Percentiles rank a stretch among this genome's conserved stretches.
These are phyloP conservation scores for Solen grandis DNA, from an alignment of 1,140 invertebrate species.

Conservation along the genomic window DNA sequence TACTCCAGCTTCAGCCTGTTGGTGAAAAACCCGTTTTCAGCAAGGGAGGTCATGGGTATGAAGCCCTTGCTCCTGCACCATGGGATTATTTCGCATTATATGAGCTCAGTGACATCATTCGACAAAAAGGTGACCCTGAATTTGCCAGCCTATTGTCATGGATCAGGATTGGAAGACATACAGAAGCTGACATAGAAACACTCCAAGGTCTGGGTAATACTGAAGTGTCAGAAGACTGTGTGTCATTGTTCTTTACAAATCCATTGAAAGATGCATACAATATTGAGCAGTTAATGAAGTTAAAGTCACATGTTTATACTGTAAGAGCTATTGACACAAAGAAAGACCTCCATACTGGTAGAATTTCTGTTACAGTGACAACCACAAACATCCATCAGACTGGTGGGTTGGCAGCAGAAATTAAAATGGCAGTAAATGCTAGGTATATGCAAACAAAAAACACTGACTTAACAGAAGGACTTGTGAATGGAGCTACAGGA, in stretches of 20 bases:
- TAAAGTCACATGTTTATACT: neutral
- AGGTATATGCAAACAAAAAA: neutral
- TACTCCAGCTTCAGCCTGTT: neutral
- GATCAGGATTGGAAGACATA: too few relatives aligned
- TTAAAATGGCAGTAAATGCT: conserved; percentile 5
- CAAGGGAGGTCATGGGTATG: neutral
- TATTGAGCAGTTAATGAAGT: neutral
- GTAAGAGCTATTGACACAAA: neutral
- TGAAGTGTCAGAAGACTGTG: neutral
- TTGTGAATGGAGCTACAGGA: neutral
- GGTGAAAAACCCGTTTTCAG: neutral
- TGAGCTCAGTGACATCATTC: too few relatives aligned
- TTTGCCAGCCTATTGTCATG: too few relatives aligned
- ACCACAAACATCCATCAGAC: neutral
- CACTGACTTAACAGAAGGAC: neutral
- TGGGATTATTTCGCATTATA: too few relatives aligned
- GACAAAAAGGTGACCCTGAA: too few relatives aligned
- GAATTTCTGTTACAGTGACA: neutral
- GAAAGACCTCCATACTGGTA: neutral
- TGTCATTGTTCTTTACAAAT: conserved; percentile 1
- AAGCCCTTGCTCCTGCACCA: neutral
- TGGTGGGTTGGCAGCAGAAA: conserved; percentile 1
- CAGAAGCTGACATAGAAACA: too few relatives aligned
- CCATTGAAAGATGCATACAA: conserved; percentile 2
- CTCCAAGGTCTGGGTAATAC: too few relatives aligned